A percentile compares a stretch with the other conserved stretches of the same genome.
phyloP scores from a whole-genome alignment of 1,140 invertebrate species.

The Psix sp. region DNA sequence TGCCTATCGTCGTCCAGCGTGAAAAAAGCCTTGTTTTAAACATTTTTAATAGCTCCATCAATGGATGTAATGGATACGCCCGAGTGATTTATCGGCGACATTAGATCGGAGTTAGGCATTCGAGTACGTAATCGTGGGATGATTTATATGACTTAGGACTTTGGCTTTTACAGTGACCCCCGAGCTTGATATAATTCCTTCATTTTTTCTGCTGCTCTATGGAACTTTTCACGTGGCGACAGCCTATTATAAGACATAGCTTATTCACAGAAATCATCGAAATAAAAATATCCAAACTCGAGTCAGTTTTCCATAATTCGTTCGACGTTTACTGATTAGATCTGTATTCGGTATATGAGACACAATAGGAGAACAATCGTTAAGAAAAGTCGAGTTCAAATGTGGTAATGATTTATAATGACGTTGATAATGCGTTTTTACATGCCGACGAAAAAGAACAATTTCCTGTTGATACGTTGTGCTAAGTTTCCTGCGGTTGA shows the following conservation, averaged over 20 bases:
- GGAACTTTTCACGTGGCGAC: too few species aligned
- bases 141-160: constrained; percentile 16
- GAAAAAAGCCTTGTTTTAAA: constrained; percentile 51
- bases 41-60: constrained; percentile 48
- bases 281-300: too few species aligned
- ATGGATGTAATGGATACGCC: constrained; percentile 39
- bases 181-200: constrained; percentile 17
- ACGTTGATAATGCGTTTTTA: constrained; percentile 11
- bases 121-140: constrained; percentile 25
- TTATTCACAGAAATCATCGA: too few species aligned
- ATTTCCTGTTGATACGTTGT: constrained; percentile 14
- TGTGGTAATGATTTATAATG: constrained; percentile 4
- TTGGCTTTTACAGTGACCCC: not conserved
- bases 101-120: not conserved
- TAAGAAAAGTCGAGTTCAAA: too few species aligned
- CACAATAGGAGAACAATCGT: too few species aligned
- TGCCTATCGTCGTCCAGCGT: constrained; percentile 23
- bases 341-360: too few species aligned
- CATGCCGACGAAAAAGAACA: constrained; percentile 3
- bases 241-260: too few species aligned
- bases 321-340: too few species aligned
- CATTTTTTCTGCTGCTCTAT: constrained; percentile 15
- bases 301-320: too few species aligned
- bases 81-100: constrained; percentile 23
- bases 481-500: constrained; percentile 3